Conservation (phyloP, 2,797 vertebrate species). For the Tarsius wallacei region DNA sequence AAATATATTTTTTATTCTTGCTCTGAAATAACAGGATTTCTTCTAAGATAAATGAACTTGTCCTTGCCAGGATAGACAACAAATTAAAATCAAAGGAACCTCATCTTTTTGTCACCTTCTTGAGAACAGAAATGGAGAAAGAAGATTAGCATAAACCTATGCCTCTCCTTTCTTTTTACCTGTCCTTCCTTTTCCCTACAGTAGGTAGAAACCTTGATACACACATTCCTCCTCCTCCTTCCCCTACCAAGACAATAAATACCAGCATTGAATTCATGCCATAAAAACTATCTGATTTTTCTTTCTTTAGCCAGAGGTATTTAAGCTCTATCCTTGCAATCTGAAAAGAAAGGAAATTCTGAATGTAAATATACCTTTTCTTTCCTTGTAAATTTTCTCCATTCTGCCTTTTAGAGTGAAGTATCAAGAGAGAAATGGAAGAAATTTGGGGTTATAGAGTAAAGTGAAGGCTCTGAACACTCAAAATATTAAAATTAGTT, state of each 20-base stretch:
- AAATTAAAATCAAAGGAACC: slow-evolving; percentile 59
- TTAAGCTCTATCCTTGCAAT: slow-evolving; percentile 66
- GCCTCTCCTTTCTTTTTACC: neutral
- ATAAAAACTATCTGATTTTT: slow-evolving; percentile 60
- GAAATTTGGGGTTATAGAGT: slow-evolving; percentile 59
- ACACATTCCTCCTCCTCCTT: neutral
- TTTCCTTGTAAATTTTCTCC: slow-evolving; percentile 59
- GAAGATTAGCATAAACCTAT: slow-evolving; percentile 50
- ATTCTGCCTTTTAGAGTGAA: slow-evolving; percentile 61
- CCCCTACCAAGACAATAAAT: neutral
- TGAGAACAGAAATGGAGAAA: slow-evolving; percentile 3
- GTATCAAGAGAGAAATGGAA: slow-evolving; percentile 54
- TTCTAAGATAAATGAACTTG: slow-evolving; percentile 46
- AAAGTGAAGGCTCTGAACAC: slow-evolving; percentile 37
- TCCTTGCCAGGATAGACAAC: slow-evolving; percentile 44
- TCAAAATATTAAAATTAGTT: slow-evolving; percentile 75
- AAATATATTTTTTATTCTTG: slow-evolving; percentile 42
- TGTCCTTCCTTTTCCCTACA: slow-evolving; percentile 1
- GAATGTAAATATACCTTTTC: slow-evolving; percentile 68
- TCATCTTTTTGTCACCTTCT: slow-evolving; percentile 22
- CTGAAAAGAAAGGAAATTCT: slow-evolving; percentile 64
- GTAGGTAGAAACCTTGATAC: slow-evolving; percentile 47
- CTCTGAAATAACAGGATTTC: slow-evolving; percentile 42
- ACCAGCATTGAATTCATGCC: neutral
- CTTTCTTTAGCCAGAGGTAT: slow-evolving; percentile 65